A percentile compares a stretch with the other conserved stretches of the same genome.
phyloP scores from a whole-genome alignment of 2,888 invertebrate genomes.

The Melolontha melolontha region DNA sequence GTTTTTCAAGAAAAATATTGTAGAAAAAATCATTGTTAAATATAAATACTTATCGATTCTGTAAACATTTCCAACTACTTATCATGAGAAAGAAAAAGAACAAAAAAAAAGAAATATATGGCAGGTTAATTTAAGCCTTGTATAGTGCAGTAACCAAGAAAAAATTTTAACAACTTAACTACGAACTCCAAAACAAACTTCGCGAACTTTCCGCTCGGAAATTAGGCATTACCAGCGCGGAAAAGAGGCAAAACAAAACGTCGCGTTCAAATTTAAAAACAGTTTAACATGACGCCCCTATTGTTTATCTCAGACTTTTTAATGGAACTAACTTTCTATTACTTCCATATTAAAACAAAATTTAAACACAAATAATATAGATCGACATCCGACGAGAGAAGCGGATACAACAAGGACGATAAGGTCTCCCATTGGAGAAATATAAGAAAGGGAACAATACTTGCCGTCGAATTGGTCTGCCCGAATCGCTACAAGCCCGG shows the following conservation, averaged over 20 bases:
- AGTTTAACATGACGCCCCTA: conserved; percentile 7
- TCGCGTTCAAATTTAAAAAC: conserved; percentile 13
- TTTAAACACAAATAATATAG: conserved; percentile 26
- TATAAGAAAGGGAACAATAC: conserved; percentile 20
- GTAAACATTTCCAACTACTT: too few relatives aligned
- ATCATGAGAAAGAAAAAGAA: too few relatives aligned
- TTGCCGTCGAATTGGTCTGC: neutral
- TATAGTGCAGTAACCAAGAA: too few relatives aligned
- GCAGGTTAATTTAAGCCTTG: too few relatives aligned
- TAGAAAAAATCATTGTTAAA: too few relatives aligned
- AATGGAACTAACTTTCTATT: conserved; percentile 8
- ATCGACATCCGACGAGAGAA: neutral
- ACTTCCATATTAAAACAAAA: conserved; percentile 24
- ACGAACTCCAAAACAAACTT: too few relatives aligned
- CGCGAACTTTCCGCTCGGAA: neutral
- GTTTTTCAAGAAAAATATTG: too few relatives aligned
- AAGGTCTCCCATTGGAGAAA: too few relatives aligned
- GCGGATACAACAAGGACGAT: too few relatives aligned
- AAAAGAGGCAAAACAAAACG: conserved; percentile 22
- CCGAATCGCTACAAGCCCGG: conserved; percentile 10
- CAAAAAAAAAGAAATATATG: too few relatives aligned
- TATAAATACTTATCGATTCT: too few relatives aligned
- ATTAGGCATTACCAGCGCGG: conserved; percentile 10
- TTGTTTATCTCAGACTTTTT: conserved; percentile 29
- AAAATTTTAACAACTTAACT: too few relatives aligned